Evolutionary conservation across 2,797 vertebrate genomes (phyloP).

Genomic region (Rhabdomys pumilio): DNA sequence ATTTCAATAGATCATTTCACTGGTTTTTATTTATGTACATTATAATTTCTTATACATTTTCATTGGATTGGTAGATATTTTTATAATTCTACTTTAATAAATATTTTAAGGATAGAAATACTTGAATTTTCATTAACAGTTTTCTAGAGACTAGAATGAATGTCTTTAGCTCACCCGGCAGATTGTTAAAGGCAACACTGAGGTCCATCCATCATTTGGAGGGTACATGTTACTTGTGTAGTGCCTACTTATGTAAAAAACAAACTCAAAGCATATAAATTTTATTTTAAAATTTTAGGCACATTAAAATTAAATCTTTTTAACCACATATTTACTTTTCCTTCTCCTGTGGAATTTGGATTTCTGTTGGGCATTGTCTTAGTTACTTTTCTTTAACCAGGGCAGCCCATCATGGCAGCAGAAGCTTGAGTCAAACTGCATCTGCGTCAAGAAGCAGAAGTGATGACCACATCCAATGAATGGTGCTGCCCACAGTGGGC

Average conservation of each 20-base stretch:
- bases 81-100: neutral
- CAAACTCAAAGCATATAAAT: neutral
- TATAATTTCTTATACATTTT: neutral
- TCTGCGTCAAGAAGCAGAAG: neutral
- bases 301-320: neutral
- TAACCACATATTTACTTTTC: neutral
- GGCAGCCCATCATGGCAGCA: neutral
- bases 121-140: conserved; percentile 25
- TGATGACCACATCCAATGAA: neutral
- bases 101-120: conserved; percentile 6
- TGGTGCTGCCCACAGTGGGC: neutral
- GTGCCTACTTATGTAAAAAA: neutral
- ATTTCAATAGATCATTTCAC: neutral
- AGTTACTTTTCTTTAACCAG: neutral
- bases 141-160: neutral
- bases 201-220: neutral
- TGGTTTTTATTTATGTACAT: neutral
- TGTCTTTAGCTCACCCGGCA: neutral
- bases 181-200: neutral
- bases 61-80: neutral
- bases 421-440: neutral
- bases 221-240: neutral
- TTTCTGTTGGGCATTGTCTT: neutral
- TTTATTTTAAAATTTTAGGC: neutral
- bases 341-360: neutral